Evolutionary conservation across 2,113 vertebrate species (phyloP).

Genomic region (Microcebus ravelobensis): DNA sequence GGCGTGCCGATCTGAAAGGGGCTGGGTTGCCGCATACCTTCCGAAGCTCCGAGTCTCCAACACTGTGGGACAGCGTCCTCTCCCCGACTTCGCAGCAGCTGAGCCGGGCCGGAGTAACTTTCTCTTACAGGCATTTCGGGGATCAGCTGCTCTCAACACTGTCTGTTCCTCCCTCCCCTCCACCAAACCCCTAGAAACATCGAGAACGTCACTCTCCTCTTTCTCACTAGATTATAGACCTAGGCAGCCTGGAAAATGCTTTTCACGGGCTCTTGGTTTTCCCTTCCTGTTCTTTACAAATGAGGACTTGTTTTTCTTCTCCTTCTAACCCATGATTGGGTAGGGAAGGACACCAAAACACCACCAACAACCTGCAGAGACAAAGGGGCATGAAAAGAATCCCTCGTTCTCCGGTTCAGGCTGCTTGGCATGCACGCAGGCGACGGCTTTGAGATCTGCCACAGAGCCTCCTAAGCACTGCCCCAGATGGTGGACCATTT

Average conservation of each 20-base stretch:
- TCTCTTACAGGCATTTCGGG: background rate
- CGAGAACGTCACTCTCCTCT: background rate
- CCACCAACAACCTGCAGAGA: background rate
- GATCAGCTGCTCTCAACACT: background rate
- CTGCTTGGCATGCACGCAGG: background rate
- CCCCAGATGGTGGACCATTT: background rate
- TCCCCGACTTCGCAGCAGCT: background rate
- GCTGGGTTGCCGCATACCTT: background rate
- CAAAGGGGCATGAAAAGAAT: background rate
- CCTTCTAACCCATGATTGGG: background rate
- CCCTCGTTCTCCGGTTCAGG: background rate
- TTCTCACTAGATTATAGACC: background rate
- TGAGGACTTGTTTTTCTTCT: background rate
- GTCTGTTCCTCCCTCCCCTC: too few species aligned
- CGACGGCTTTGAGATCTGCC: background rate
- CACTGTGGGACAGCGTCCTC: background rate
- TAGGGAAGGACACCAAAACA: constrained; percentile 2
- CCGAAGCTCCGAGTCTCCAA: background rate
- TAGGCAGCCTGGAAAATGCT: background rate
- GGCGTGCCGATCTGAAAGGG: background rate
- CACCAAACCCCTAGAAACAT: background rate
- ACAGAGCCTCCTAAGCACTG: background rate
- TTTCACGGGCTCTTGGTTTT: background rate
- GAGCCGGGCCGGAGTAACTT: background rate
- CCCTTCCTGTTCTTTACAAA: constrained; percentile 11